Percentiles rank a stretch among this genome's conserved stretches.
phyloP scores from a whole-genome alignment of 2,797 vertebrate genomes.

The Eulemur rubriventer region DNA sequence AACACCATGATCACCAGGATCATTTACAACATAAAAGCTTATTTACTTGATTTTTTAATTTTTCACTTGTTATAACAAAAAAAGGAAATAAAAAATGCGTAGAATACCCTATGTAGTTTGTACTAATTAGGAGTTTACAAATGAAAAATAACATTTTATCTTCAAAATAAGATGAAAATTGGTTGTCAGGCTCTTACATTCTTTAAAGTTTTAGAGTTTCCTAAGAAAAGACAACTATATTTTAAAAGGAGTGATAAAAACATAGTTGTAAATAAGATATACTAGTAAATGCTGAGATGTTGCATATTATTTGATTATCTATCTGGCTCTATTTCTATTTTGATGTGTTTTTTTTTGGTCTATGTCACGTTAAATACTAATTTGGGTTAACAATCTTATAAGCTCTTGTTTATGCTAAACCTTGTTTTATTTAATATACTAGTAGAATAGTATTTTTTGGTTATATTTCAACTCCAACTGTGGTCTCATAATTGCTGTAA shows the following conservation, averaged over 20 bases:
- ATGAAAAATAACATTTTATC: constrained; percentile 15
- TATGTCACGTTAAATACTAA: neutral
- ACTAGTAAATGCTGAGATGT: neutral
- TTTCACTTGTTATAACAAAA: neutral
- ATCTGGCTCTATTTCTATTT: neutral
- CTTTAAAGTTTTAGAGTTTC: constrained; percentile 22
- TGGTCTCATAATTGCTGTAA: neutral
- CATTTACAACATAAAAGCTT: neutral
- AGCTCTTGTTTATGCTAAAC: neutral
- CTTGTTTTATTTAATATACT: neutral
- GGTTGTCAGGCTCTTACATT: neutral
- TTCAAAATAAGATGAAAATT: constrained; percentile 15
- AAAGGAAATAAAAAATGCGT: constrained; percentile 24
- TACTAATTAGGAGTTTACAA: neutral
- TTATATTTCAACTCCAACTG: neutral
- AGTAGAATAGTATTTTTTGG: neutral
- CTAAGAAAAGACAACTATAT: neutral
- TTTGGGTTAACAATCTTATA: neutral
- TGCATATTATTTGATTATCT: neutral
- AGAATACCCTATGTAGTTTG: neutral
- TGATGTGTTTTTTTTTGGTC: neutral
- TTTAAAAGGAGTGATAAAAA: neutral
- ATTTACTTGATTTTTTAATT: neutral
- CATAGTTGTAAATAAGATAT: neutral
- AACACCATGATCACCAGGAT: neutral